Percentiles rank a stretch among this genome's conserved stretches.
These are phyloP conservation scores for Molothrus ater DNA, from an alignment of 2,797 vertebrate genomes.

Conservation along the genomic window DNA sequence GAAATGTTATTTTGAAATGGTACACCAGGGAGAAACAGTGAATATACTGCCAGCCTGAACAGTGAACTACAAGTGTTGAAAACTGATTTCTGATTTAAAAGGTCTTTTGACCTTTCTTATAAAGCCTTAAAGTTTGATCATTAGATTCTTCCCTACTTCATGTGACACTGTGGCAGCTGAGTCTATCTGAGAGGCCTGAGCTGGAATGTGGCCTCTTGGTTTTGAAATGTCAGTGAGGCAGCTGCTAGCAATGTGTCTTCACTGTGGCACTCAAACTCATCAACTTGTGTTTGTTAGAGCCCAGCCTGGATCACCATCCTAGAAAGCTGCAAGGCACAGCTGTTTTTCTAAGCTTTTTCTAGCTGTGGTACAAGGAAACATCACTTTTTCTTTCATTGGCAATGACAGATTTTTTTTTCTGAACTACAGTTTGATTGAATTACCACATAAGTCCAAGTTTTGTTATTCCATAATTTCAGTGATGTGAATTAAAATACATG, in stretches of 20 bases:
- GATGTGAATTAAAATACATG: not conserved
- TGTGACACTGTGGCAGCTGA: not conserved
- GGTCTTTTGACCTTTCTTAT: not conserved
- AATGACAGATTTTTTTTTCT: not conserved
- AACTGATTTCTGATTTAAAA: not conserved
- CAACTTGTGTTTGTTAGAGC: not conserved
- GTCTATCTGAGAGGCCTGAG: not conserved
- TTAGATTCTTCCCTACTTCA: not conserved
- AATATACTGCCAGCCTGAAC: not conserved
- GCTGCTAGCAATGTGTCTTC: not conserved
- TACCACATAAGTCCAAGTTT: not conserved
- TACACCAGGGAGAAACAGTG: not conserved
- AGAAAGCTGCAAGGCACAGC: not conserved
- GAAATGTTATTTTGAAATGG: not conserved
- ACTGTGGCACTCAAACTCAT: not conserved
- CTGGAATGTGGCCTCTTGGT: not conserved
- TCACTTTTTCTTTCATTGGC: not conserved
- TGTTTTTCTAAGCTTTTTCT: not conserved
- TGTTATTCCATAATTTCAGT: not conserved
- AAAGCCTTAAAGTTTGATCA: not conserved
- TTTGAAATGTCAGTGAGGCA: not conserved
- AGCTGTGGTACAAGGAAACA: not conserved
- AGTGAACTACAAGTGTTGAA: not conserved
- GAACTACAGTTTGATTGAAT: not conserved
- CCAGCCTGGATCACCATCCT: not conserved